Percentiles rank a stretch among this genome's conserved stretches.
Conservation (phyloP, 2,797 vertebrate species). For the Microtus californicus region DNA sequence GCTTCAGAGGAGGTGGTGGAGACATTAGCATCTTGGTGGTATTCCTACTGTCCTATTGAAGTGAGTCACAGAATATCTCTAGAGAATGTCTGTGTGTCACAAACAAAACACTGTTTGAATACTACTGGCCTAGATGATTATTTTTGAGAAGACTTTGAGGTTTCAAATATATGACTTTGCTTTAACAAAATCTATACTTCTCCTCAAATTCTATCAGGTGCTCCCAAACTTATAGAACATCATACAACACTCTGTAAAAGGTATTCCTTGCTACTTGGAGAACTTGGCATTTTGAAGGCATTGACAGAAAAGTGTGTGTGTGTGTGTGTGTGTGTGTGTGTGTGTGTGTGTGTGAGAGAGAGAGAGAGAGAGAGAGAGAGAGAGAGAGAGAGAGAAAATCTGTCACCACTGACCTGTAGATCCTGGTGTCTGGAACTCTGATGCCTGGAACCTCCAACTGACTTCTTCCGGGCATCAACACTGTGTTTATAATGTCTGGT, state of each 20-base stretch:
- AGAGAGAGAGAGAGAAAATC: not conserved
- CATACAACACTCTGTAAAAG: not conserved
- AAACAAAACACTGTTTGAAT: not conserved
- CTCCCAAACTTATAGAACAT: not conserved
- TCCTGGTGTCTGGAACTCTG: slow-evolving; percentile 36
- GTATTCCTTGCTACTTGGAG: not conserved
- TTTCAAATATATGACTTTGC: slow-evolving; percentile 4
- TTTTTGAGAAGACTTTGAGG: not conserved
- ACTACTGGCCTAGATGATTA: not conserved
- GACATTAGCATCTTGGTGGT: not conserved
- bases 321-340: not conserved
- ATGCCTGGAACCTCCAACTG: slow-evolving; percentile 35
- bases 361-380: not conserved
- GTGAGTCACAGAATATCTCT: not conserved
- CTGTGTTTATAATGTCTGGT: slow-evolving; percentile 70
- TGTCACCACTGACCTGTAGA: slow-evolving; percentile 73
- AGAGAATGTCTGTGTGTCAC: not conserved
- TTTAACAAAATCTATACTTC: not conserved
- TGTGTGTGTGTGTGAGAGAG: no score
- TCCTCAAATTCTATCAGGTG: slow-evolving; percentile 15
- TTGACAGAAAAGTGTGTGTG: slow-evolving; percentile 13
- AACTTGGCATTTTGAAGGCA: not conserved
- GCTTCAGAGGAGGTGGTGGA: not conserved
- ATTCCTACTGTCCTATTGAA: not conserved
- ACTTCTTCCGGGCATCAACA: not conserved